A percentile compares a stretch with the other conserved stretches of the same genome.
Conservation (phyloP, 2,888 invertebrate genomes). For the Epistrophe grossulariae region DNA sequence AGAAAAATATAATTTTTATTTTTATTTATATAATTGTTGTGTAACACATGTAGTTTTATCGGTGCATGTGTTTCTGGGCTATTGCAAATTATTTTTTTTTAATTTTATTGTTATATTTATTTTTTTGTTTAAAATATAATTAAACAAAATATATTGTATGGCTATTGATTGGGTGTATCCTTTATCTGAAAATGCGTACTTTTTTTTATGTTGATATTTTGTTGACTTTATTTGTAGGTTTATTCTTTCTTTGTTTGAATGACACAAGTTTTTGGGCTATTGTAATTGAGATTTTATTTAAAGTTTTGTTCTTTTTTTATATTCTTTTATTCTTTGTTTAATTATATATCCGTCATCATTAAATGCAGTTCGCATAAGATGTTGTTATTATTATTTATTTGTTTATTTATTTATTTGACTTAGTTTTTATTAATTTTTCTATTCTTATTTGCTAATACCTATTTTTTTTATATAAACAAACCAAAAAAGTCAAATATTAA, state of each 20-base stretch:
- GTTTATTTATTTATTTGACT: no score
- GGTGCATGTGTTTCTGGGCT: conserved; percentile 66
- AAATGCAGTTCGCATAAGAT: conserved; percentile 35
- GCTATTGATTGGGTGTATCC: conserved; percentile 67
- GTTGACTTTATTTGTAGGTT: conserved; percentile 18
- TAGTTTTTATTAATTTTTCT: conserved; percentile 33
- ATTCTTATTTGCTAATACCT: conserved; percentile 61
- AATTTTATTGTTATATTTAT: conserved; percentile 22
- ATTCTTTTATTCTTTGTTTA: conserved; percentile 16
- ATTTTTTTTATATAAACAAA: conserved; percentile 24
- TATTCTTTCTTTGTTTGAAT: conserved; percentile 36
- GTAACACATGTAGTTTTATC: conserved; percentile 56
- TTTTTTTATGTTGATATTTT: conserved; percentile 18
- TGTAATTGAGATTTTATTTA: conserved; percentile 37
- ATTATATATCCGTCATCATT: conserved; percentile 29
- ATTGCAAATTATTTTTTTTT: conserved; percentile 61
- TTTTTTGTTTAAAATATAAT: conserved; percentile 13
- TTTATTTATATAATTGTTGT: conserved; percentile 41
- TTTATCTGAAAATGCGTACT: conserved; percentile 75
- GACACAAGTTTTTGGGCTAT: conserved; percentile 50
- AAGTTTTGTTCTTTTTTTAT: conserved; percentile 18
- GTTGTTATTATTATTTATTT: conserved; percentile 26
- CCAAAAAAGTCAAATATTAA: conserved; percentile 1
- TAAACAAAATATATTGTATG: conserved; percentile 34
- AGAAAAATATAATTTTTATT: conserved; percentile 34